Percentiles rank a stretch among this genome's conserved stretches.
Conservation (phyloP, 1,140 invertebrate species). For the Planococcus citri region DNA sequence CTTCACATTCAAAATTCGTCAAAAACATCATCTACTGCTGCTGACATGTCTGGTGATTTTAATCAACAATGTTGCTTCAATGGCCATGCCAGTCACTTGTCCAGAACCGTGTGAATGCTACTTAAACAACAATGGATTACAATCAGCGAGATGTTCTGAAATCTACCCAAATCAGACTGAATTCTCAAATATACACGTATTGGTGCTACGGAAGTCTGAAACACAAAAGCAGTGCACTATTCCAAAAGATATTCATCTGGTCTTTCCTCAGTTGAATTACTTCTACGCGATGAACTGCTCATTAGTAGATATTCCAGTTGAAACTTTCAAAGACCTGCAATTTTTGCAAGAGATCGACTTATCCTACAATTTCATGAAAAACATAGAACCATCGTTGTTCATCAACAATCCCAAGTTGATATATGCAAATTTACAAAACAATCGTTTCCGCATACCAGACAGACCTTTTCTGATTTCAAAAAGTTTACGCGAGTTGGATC, state of each 20-base stretch:
- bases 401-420: slow-evolving; percentile 23
- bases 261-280: slow-evolving; percentile 26
- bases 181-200: neutral
- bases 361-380: slow-evolving; percentile 57
- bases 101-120: neutral
- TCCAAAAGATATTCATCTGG: slow-evolving; percentile 24
- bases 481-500: slow-evolving; percentile 26
- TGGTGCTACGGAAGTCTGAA: neutral
- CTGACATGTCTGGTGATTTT: neutral
- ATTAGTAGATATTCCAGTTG: slow-evolving; percentile 51
- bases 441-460: slow-evolving; percentile 25
- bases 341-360: slow-evolving; percentile 76
- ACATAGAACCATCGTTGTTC: slow-evolving; percentile 41
- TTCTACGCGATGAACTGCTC: slow-evolving; percentile 48
- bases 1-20: neutral
- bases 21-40: neutral
- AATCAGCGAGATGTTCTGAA: neutral
- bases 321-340: slow-evolving; percentile 57
- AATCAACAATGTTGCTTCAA: neutral
- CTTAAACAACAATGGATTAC: neutral
- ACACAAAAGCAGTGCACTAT: neutral
- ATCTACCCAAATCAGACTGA: neutral
- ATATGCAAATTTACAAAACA: slow-evolving; percentile 26
- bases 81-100: neutral
- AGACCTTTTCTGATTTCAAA: slow-evolving; percentile 26